Evolutionary conservation across 1,140 invertebrate genomes (phyloP), one percentile per base, ranked within the genome.

Genomic region (Stratiolaelaps scimitus): DNA sequence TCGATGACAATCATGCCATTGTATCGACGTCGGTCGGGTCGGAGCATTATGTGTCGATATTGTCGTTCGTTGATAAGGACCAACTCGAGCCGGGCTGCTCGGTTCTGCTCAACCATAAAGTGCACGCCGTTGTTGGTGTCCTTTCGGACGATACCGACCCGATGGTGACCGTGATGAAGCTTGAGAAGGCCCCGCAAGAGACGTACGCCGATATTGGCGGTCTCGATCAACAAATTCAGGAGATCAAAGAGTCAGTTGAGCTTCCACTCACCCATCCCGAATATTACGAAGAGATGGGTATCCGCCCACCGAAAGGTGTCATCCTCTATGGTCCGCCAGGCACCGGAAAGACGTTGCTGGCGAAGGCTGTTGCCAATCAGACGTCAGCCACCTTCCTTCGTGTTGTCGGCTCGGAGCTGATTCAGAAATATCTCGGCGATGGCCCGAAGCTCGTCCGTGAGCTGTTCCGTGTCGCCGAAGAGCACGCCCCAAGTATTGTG

Each of bases 241-340:
- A 99, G 81, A 99, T 96, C 64, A 93, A 98, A 79, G 96, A 99
- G 79, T 96, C 93, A 67, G 96, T 99, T 1, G 96, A 99, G 76
- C 78, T 99, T 56, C 96, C 96, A 0, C 77, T 99, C 17, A 99
- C 96, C 40, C 96, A 99, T 82, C 95, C 95, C 17, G 96, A 99
- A 78, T 98, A 98, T 77, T 99, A 99, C 76, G 95, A 99, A 78
- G 95, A 99, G 79, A 99, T 99, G 95, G 96, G 96, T 68, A 99
- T 99, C 67, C 94, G 95, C 75, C 94, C 96, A 23, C 96, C 96
- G 0, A 98, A 99, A 76, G 96, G 96, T 70, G 96, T 99, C 6
- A 98, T 99, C 75, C 79, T 99, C 7, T 98, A 99, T 79, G 96
- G 95, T 0, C 86, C 91, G 56, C 95, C 95, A 1, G 96, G 96